Conservation (phyloP, 1,140 invertebrate genomes). For the Branchinecta lindahli region DNA sequence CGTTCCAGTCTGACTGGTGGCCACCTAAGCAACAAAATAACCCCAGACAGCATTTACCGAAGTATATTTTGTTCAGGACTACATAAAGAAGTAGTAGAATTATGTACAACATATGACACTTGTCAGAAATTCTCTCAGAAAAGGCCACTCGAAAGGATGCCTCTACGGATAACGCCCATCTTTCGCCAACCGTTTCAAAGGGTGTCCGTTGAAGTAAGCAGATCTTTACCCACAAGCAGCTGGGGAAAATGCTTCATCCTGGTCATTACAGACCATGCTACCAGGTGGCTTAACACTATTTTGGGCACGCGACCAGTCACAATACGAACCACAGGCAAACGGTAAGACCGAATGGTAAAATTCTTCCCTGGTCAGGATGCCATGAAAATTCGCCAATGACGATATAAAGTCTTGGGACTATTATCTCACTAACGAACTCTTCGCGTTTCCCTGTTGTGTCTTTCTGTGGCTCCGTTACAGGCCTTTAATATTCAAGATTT, state of each 20-base stretch:
- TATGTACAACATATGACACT: not conserved
- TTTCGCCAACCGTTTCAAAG: not conserved
- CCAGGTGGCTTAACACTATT: conserved; percentile 1
- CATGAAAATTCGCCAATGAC: conserved; percentile 17
- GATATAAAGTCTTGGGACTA: conserved; percentile 15
- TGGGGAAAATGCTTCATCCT: not conserved
- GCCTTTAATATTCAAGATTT: too few species aligned
- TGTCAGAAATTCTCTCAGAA: not conserved
- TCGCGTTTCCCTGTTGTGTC: conserved; percentile 16
- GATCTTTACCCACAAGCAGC: not conserved
- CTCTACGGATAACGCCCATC: not conserved
- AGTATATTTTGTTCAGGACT: not conserved
- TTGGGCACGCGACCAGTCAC: conserved; percentile 15
- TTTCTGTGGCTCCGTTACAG: not conserved
- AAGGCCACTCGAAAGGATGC: not conserved
- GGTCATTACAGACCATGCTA: not conserved
- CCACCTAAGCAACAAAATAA: not conserved
- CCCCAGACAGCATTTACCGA: not conserved
- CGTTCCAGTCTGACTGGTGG: not conserved
- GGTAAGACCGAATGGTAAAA: conserved; percentile 18
- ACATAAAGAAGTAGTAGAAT: not conserved
- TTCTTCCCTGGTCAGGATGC: conserved; percentile 13
- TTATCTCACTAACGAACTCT: not conserved
- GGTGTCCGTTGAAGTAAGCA: not conserved
- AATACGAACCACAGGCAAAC: conserved; percentile 21